Conservation (phyloP, 2,888 invertebrate genomes). For the Tridacna crocea region DNA sequence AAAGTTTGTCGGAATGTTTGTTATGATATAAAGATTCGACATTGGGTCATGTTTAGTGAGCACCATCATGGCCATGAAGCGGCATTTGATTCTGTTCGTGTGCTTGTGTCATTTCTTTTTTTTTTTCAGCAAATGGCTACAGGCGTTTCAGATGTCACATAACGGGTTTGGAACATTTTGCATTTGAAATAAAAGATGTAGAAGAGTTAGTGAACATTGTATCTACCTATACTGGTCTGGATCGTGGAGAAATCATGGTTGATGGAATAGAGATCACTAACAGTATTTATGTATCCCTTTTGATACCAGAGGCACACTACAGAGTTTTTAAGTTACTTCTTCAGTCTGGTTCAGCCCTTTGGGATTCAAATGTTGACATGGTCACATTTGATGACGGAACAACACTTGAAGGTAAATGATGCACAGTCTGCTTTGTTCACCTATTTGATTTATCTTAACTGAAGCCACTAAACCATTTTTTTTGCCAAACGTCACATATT, state of each 20-base stretch:
- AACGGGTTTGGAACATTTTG: not conserved
- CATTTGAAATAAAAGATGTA: not conserved
- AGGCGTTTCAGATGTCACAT: not conserved
- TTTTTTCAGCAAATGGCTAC: slow-evolving; percentile 9
- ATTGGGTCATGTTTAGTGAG: too few relatives aligned
- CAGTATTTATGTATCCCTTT: not conserved
- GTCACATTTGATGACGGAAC: not conserved
- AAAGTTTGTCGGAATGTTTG: too few relatives aligned
- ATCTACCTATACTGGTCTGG: not conserved
- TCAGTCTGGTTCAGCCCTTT: not conserved
- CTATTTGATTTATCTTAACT: too few relatives aligned
- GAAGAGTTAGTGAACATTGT: not conserved
- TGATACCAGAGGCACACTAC: not conserved
- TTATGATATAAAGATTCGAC: too few relatives aligned
- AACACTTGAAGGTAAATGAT: too few relatives aligned
- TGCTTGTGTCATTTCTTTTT: too few relatives aligned
- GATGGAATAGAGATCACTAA: slow-evolving; percentile 5
- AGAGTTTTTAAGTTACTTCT: not conserved
- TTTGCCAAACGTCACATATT: too few relatives aligned
- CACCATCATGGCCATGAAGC: too few relatives aligned
- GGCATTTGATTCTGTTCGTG: too few relatives aligned
- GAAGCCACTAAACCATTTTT: too few relatives aligned
- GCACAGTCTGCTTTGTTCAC: too few relatives aligned
- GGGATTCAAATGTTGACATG: not conserved
- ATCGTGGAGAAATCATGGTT: not conserved